Evolutionary conservation across 2,113 vertebrate genomes (phyloP), one percentile per base, ranked within the genome.

Genomic region (Hystrix brachyura): DNA sequence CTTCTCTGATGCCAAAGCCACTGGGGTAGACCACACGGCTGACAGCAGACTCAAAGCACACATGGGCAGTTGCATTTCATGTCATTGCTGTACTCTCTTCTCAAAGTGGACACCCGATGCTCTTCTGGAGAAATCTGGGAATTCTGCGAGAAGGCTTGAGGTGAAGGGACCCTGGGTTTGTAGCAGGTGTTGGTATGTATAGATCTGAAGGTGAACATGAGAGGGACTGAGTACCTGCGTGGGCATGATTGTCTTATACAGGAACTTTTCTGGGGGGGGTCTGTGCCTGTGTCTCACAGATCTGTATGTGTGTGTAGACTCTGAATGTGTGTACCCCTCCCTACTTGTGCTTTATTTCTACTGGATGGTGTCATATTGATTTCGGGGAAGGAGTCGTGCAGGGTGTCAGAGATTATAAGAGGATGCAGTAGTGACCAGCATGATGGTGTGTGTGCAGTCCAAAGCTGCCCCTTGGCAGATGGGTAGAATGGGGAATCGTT

Each of bases 211-310:
- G 5, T 55, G n/a, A 82, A 27, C 69, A 2, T 12, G n/a, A 76
- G 84, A 46, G 17, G 57, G 29, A 10, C 34, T 55, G 15, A 91
- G 34, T 15, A 12, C 38, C 57, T 46, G 67, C 1, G 2, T 34
- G 48, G 0, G 1, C 46, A 14, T 12, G 32, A 51, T 7, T 17
- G n/a, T 17, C 2, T 25, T n/a, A 25, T 3, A 11, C 12, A 55
- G 62, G 17, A 69, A 34, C 21, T 65, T n/a, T 80, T 3, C 25
- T 32, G 32, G 27, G 43, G 60, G 71, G 6, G 1, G 60, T 79
- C 38, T 69, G 14, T 38, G 53, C 27, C 79, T 17, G 25, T 72
- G 53, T 55, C 34, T 84, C 74, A 46, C 27, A 12, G 25, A 46
- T 21, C 32, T 62, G 4, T 18, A 1, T 25, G 27, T 62, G 32